phyloP scores from a whole-genome alignment of 2,113 vertebrate genomes.

The Cyphomyrus plagiostoma region DNA sequence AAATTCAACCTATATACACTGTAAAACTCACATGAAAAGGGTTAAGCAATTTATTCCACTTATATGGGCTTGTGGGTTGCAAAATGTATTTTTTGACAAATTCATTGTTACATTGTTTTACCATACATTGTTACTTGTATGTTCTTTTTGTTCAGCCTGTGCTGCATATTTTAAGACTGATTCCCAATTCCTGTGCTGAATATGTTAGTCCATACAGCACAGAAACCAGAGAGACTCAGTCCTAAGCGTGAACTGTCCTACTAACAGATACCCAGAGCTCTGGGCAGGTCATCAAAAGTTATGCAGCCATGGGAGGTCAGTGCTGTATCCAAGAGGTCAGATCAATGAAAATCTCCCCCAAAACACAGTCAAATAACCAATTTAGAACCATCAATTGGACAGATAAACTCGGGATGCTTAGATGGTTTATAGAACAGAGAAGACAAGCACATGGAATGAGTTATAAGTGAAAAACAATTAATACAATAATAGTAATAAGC shows the following conservation, averaged over 20 bases:
- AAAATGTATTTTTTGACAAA: neutral
- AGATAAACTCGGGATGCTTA: neutral
- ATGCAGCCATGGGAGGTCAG: neutral
- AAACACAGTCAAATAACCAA: neutral
- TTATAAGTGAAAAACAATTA: neutral
- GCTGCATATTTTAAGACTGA: neutral
- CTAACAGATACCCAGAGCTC: neutral
- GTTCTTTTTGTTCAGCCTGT: neutral
- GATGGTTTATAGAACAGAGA: neutral
- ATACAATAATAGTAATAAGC: neutral
- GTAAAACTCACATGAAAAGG: neutral
- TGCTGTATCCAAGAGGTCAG: neutral
- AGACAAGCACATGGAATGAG: neutral
- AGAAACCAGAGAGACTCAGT: neutral
- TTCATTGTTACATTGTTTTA: no score
- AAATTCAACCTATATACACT: constrained; percentile 14
- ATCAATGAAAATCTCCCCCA: neutral
- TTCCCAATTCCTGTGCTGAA: neutral
- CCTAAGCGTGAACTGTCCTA: neutral
- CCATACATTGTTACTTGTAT: neutral
- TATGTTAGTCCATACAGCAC: neutral
- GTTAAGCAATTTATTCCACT: neutral
- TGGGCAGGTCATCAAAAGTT: neutral
- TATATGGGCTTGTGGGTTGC: neutral
- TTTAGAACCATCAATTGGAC: neutral